Percentiles rank a stretch among this genome's conserved stretches.
These are phyloP conservation scores for Rapana venosa DNA, from an alignment of 2,888 invertebrate genomes.

Conservation along the genomic window DNA sequence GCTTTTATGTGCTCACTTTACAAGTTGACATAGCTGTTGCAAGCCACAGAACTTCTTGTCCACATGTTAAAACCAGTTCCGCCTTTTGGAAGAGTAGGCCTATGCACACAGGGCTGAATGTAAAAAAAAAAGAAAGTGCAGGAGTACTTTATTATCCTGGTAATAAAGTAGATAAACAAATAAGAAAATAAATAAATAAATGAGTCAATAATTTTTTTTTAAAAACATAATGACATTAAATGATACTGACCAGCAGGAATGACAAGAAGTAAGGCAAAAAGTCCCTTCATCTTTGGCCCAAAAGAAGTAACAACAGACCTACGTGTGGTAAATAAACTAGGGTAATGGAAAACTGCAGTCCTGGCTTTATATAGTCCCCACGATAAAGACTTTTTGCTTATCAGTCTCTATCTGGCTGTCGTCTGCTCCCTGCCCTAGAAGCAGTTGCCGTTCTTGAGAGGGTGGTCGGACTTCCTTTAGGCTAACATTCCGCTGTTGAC, in stretches of 20 bases:
- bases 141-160: no score
- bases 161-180: no score
- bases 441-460: background rate
- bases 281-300: background rate
- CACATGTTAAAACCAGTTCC: no score
- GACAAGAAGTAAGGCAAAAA: background rate
- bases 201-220: no score
- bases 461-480: background rate
- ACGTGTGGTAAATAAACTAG: background rate
- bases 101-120: no score
- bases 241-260: conserved; percentile 10
- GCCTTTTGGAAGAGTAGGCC: no score
- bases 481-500: background rate
- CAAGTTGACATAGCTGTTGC: no score
- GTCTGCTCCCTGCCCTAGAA: background rate
- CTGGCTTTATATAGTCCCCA: background rate
- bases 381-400: background rate
- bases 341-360: background rate
- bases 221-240: no score
- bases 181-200: no score
- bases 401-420: background rate
- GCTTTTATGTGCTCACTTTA: no score
- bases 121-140: no score
- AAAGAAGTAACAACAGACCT: background rate
- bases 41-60: no score